Evolutionary conservation across 2,113 vertebrate genomes (phyloP).

Genomic region (Lichenostomus cassidix): DNA sequence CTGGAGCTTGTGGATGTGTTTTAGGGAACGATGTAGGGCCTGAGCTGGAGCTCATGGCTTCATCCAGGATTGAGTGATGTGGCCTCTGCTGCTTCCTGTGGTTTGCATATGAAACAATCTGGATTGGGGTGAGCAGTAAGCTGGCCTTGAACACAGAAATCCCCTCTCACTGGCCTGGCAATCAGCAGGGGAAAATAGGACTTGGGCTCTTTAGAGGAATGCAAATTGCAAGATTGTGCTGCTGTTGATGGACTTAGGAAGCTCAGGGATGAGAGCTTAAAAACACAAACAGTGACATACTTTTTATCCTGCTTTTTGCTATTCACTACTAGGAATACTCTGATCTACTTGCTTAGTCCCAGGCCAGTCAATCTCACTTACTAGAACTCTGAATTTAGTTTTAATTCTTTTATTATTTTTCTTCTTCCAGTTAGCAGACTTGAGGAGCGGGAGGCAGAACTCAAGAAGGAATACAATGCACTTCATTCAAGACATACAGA

Average conservation of each 20-base stretch:
- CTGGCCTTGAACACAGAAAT: neutral
- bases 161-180: neutral
- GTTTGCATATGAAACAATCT: neutral
- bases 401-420: neutral
- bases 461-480: slow-evolving; percentile 94
- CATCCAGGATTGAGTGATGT: rapidly evolving
- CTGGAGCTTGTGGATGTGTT: neutral
- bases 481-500: slow-evolving; percentile 97
- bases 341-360: neutral
- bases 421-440: slow-evolving; percentile 88
- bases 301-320: neutral
- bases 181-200: neutral
- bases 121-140: neutral
- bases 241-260: neutral
- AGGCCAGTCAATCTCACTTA: neutral
- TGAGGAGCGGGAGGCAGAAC: slow-evolving; percentile 94
- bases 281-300: neutral
- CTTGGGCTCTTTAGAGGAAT: neutral
- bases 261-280: neutral
- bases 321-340: neutral
- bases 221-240: neutral
- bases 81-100: neutral
- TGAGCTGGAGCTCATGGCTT: neutral
- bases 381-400: neutral
- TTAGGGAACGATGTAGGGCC: neutral